Conservation (phyloP, 1,140 invertebrate genomes). For the Pseudachorutes palmiensis region DNA sequence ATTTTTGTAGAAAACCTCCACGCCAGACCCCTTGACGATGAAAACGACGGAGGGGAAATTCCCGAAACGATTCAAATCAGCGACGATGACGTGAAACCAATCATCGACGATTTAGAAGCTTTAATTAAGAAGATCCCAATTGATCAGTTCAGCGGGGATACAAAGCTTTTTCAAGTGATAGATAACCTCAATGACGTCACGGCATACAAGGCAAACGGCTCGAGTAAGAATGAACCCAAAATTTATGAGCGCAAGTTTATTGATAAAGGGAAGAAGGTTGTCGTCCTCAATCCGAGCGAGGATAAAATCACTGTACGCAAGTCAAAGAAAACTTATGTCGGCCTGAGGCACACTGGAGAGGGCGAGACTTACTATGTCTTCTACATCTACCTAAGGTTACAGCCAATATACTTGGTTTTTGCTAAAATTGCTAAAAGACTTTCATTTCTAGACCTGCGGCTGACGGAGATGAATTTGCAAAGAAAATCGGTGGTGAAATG, state of each 20-base stretch:
- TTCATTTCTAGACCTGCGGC: not conserved
- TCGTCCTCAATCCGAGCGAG: not conserved
- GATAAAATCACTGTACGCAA: not conserved
- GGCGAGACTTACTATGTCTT: not conserved
- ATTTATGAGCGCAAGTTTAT: not conserved
- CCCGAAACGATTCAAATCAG: too few species aligned
- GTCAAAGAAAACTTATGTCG: constrained; percentile 5
- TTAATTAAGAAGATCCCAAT: not conserved
- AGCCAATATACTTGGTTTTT: not conserved
- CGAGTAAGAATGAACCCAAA: not conserved
- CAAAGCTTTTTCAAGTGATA: constrained; percentile 1
- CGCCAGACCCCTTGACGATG: too few species aligned
- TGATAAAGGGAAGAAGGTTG: not conserved
- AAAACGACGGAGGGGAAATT: too few species aligned
- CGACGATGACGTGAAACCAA: not conserved
- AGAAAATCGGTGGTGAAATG: not conserved
- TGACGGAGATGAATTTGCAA: not conserved
- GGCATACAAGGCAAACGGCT: not conserved
- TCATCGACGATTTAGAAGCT: not conserved
- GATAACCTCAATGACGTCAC: not conserved
- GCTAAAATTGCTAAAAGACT: not conserved
- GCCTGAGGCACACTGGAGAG: not conserved
- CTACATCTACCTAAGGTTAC: constrained; percentile 1
- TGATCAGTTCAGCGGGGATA: not conserved
- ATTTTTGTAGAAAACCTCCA: too few species aligned